These are phyloP conservation scores for Rissa tridactyla DNA, from an alignment of 2,113 vertebrate species.

Conservation along the genomic window DNA sequence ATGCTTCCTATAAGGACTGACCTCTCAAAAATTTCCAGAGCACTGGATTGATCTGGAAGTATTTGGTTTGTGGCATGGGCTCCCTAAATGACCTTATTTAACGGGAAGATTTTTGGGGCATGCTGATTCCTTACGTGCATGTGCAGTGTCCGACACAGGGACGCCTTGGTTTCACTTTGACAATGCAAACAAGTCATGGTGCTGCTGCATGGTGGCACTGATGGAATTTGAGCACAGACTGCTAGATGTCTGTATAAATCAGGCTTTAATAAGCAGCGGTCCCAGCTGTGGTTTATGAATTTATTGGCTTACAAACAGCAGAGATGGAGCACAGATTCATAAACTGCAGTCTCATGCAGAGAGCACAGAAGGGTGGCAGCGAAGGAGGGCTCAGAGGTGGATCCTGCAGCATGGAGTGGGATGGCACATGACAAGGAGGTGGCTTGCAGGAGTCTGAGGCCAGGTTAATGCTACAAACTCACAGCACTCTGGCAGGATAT, in stretches of 20 bases:
- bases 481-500: neutral
- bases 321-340: neutral
- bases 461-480: neutral
- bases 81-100: neutral
- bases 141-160: accelerated
- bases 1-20: neutral
- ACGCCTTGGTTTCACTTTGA: neutral
- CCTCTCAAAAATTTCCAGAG: neutral
- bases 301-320: neutral
- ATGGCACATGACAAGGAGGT: neutral
- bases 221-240: neutral
- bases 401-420: neutral
- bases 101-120: neutral
- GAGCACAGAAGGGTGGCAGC: neutral
- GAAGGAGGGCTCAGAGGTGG: neutral
- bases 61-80: neutral
- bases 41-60: neutral
- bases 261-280: neutral
- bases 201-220: neutral
- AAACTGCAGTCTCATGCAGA: accelerated
- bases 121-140: accelerated
- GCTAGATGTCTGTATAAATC: neutral
- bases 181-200: accelerated
- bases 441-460: neutral
- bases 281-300: neutral